A percentile compares a stretch with the other conserved stretches of the same genome.
Evolutionary conservation across 2,113 vertebrate species (phyloP).

Genomic region (Dipodomys ordii): DNA sequence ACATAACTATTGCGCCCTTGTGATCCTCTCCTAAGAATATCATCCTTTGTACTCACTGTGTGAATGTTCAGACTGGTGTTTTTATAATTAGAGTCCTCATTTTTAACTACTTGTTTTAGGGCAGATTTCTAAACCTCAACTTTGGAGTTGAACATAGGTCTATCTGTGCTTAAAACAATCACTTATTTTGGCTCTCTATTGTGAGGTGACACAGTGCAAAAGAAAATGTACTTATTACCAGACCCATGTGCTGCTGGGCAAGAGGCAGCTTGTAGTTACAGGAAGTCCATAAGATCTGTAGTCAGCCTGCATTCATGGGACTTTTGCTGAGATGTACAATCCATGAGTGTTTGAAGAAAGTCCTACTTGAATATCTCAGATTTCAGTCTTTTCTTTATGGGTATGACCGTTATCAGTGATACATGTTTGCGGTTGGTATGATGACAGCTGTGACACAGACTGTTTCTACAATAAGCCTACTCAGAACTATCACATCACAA

Average conservation of each 20-base stretch:
- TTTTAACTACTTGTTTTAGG: not conserved
- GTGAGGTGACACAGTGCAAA: not conserved
- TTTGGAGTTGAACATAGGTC: not conserved
- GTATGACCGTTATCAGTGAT: not conserved
- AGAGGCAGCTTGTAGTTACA: not conserved
- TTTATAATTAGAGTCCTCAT: not conserved
- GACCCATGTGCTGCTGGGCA: not conserved
- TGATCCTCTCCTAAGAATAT: too few species aligned
- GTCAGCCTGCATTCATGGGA: not conserved
- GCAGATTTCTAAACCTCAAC: constrained; percentile 7
- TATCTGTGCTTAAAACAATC: not conserved
- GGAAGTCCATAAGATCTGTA: not conserved
- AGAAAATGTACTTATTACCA: too few species aligned
- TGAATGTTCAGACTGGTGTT: too few species aligned
- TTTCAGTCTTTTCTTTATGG: not conserved
- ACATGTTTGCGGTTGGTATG: not conserved
- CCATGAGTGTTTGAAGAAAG: not conserved
- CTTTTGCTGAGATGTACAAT: not conserved
- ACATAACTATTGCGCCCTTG: too few species aligned
- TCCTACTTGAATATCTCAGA: not conserved
- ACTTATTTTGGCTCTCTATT: not conserved
- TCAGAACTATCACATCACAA: not conserved
- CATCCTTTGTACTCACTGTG: too few species aligned
- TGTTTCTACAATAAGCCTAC: not conserved
- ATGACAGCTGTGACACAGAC: not conserved